Evolutionary conservation across 2,797 vertebrate species (phyloP).

Genomic region (Pitangus sulphuratus): DNA sequence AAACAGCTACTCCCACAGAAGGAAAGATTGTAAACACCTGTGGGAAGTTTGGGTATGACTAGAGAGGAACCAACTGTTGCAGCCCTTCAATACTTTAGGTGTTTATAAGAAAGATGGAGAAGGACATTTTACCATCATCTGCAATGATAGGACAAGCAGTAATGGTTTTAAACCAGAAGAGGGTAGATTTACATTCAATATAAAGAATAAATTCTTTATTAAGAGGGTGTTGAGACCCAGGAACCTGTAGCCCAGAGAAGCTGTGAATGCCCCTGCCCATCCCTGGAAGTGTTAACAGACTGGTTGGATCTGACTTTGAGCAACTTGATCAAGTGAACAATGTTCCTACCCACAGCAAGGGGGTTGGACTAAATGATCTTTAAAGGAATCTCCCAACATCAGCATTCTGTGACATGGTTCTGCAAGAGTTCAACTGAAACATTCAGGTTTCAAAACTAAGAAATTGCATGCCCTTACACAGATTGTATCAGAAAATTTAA

Average conservation of each 20-base stretch:
- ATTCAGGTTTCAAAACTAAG: background rate
- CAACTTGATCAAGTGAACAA: fast-evolving
- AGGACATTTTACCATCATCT: background rate
- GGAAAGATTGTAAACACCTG: background rate
- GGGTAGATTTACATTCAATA: background rate
- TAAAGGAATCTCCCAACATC: background rate
- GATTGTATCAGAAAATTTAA: background rate
- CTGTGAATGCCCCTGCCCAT: background rate
- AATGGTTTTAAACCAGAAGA: background rate
- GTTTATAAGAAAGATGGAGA: background rate
- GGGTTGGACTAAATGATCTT: background rate
- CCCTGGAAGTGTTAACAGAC: background rate
- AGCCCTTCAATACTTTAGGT: background rate
- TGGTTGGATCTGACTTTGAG: background rate
- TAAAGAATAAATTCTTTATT: background rate
- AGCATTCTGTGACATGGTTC: background rate
- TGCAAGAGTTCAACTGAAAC: background rate
- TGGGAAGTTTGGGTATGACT: background rate
- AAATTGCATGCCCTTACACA: background rate
- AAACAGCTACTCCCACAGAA: background rate
- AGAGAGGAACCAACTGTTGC: background rate
- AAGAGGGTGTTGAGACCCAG: background rate
- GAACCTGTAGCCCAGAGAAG: background rate
- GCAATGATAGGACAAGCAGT: background rate
- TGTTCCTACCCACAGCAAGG: background rate